Percentiles rank a stretch among this genome's conserved stretches.
phyloP scores from a whole-genome alignment of 2,888 invertebrate genomes.

The Sinhomidia bicolor region DNA sequence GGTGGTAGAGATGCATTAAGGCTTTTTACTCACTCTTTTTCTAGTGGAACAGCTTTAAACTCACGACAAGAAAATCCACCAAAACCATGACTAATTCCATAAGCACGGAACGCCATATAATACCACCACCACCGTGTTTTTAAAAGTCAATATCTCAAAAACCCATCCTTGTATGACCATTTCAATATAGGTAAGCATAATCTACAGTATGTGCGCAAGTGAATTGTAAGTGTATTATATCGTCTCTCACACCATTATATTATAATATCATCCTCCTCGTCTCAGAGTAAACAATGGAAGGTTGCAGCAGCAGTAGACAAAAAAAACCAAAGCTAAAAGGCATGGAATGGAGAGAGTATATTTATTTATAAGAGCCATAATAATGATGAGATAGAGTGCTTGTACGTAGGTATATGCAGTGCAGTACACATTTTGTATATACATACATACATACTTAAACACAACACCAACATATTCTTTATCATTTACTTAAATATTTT shows the following conservation, averaged over 20 bases:
- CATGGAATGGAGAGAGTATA: no score
- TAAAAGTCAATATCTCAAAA: slow-evolving; percentile 38
- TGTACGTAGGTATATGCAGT: background rate
- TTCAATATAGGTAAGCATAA: background rate
- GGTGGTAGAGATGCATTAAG: background rate
- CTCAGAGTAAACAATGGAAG: background rate
- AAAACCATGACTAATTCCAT: slow-evolving; percentile 69
- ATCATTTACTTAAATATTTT: slow-evolving; percentile 34
- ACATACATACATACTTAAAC: no score
- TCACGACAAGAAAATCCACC: slow-evolving; percentile 56
- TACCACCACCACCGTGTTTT: slow-evolving; percentile 22
- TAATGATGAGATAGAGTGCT: no score
- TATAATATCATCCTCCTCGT: no score
- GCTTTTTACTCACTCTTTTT: background rate
- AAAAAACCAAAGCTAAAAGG: slow-evolving; percentile 15
- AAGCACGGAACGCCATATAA: slow-evolving; percentile 52
- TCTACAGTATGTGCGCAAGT: background rate
- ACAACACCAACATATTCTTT: background rate
- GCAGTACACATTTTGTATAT: no score
- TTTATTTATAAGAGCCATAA: no score
- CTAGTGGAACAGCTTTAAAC: background rate
- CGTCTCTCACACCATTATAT: background rate
- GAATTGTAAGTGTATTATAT: slow-evolving; percentile 1
- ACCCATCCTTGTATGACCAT: slow-evolving; percentile 47
- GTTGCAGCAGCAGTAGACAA: slow-evolving; percentile 17